Conservation (phyloP, 2,888 invertebrate species). For the Oligia latruncula region DNA sequence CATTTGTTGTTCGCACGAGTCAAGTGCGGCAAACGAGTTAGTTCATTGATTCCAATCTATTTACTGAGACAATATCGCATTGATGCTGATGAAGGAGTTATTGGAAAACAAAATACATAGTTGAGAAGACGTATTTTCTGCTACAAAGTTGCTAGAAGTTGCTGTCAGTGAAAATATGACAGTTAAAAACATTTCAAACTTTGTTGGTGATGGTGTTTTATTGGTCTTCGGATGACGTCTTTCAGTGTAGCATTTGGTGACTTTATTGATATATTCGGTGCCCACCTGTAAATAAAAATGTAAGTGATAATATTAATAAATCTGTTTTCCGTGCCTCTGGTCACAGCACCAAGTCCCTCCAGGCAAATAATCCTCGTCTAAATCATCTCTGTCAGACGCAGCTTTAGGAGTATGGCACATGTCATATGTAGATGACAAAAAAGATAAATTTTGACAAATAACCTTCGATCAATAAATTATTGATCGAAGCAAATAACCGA, state of each 20-base stretch:
- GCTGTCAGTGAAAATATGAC: background rate
- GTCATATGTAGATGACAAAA: background rate
- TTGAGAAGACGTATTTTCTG: background rate
- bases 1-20: constrained; percentile 11
- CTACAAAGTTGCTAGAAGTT: background rate
- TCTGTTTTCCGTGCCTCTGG: too few relatives aligned
- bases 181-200: background rate
- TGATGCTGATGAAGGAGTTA: background rate
- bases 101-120: background rate
- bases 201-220: background rate
- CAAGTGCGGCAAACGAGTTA: constrained; percentile 38
- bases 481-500: rapidly evolving
- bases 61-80: constrained; percentile 6
- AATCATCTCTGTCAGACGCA: too few relatives aligned
- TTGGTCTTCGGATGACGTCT: background rate
- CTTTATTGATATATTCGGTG: background rate
- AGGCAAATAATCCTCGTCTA: too few relatives aligned
- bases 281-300: background rate
- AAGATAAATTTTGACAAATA: background rate
- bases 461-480: too few relatives aligned
- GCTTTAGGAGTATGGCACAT: background rate
- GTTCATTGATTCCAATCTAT: constrained; percentile 35
- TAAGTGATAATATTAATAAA: background rate
- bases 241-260: background rate
- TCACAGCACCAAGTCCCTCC: too few relatives aligned